A percentile compares a stretch with the other conserved stretches of the same genome.
phyloP scores from a whole-genome alignment of 1,140 invertebrate species.

The Venustaconcha ellipsiformis region DNA sequence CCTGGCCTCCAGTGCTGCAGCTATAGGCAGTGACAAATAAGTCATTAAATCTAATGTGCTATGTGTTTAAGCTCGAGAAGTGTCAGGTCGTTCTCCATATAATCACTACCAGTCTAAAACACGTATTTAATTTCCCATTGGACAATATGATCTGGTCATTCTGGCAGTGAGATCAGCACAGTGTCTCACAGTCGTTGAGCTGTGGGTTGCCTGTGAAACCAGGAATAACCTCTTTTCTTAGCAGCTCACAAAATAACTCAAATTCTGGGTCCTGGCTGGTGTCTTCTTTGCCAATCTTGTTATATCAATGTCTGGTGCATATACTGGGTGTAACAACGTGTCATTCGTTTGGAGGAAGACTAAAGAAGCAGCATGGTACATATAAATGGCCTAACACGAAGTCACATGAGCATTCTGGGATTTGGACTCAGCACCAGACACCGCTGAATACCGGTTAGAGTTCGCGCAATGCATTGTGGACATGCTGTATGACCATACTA shows the following conservation, averaged over 20 bases:
- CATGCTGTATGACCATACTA: slow-evolving; percentile 23
- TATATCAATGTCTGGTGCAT: slow-evolving; percentile 1
- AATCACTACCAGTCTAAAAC: slow-evolving; percentile 53
- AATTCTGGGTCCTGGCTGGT: not conserved
- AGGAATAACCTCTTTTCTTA: slow-evolving; percentile 12
- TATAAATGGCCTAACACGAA: not conserved
- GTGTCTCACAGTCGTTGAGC: slow-evolving; percentile 3
- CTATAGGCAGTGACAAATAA: not conserved
- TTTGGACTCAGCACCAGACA: not conserved
- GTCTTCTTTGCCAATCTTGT: no score
- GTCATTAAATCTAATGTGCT: not conserved
- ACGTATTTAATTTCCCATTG: not conserved
- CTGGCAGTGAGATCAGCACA: slow-evolving; percentile 28
- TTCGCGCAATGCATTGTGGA: slow-evolving; percentile 1
- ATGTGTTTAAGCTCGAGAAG: not conserved
- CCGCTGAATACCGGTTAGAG: not conserved
- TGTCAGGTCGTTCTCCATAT: slow-evolving; percentile 23
- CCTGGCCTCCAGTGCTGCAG: not conserved
- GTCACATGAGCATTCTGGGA: not conserved
- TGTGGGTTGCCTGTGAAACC: slow-evolving; percentile 36
- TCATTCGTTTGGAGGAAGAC: not conserved
- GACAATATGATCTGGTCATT: slow-evolving; percentile 46
- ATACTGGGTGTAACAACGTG: slow-evolving; percentile 3
- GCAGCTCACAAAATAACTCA: slow-evolving; percentile 1
- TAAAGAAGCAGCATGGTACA: slow-evolving; percentile 21